Base-by-base conservation (phyloP, 2,888 invertebrate species). In the Notodonta ziczac region DNA sequence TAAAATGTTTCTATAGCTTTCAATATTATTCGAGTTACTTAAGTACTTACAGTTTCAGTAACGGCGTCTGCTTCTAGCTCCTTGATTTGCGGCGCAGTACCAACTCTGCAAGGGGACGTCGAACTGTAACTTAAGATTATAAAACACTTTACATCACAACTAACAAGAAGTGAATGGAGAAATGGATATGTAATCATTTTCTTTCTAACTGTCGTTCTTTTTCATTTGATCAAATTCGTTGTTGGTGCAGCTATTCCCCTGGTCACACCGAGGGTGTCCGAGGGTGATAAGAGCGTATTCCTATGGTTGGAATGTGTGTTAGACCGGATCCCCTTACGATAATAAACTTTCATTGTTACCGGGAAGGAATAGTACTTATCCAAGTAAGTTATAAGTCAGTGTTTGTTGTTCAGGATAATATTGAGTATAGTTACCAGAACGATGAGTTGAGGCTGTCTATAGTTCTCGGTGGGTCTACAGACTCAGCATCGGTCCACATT, bases 401-500 rank as follows among this genome's bases (percentile, higher is more conserved):
- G 51, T 35, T 12, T 16, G 50, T 13, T 6, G 24, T 32, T 52
- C 12, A 51, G 24, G 14, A 53, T 13, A 42, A 50, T 51, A 32
- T 13, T 53, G 24, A 40, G 44, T 10, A 63, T 57, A 65, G 48
- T 81, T 89, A 93, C 90, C 91, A 91, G 61, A 88, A 83, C 0
- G 92, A 90, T 0, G 94, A 87, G 68, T 93, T 91, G 60, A 94
- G 88, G 65, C 95, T 93, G 73, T 95, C 94, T 9, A 88, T 86
- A 75, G 83, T 96, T 90, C 78, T 94, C 84, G 85, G 95, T 86
- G 62, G 95, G 84, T 88, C 96, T 93, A 82, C 95, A 87, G 77
- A 96, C 86, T 84, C 96, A 87, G 70, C 95, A 83, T 80, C 96
- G 70, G 82, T 95, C 93, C 83, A 94, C 84, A 83, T 95, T 87